Percentiles rank a stretch among this genome's conserved stretches.
Evolutionary conservation across 2,113 vertebrate genomes (phyloP).

Genomic region (Oryzias curvinotus): DNA sequence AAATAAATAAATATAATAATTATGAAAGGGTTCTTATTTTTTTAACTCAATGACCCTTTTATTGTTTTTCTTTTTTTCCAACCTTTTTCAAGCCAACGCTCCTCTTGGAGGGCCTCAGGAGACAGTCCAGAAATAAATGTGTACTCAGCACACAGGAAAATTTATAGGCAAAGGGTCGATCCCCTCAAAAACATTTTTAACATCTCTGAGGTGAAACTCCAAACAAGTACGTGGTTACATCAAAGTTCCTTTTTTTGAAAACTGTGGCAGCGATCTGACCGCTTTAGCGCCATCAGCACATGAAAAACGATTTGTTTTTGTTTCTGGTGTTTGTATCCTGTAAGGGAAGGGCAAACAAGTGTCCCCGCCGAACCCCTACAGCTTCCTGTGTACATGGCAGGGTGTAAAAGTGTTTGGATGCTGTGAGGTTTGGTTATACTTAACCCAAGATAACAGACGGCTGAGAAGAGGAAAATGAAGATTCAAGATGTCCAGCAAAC

Average conservation of each 20-base stretch:
- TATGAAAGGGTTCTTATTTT: too few species aligned
- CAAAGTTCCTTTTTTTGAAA: not conserved
- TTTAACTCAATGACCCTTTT: too few species aligned
- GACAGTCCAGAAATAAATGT: slow-evolving; percentile 37
- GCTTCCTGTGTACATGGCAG: slow-evolving; percentile 39
- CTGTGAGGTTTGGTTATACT: slow-evolving; percentile 17
- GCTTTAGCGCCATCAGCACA: slow-evolving; percentile 1
- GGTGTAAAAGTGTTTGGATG: slow-evolving; percentile 34
- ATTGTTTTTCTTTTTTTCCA: too few species aligned
- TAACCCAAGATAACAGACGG: not conserved
- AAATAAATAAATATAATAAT: too few species aligned
- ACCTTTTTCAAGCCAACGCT: not conserved
- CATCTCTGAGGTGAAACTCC: slow-evolving; percentile 7
- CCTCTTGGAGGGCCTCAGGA: slow-evolving; percentile 17
- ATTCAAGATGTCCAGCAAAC: not conserved
- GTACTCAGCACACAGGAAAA: slow-evolving; percentile 3
- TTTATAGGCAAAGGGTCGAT: slow-evolving; percentile 31
- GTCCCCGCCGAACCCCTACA: slow-evolving; percentile 13
- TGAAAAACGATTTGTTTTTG: not conserved
- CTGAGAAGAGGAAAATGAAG: not conserved
- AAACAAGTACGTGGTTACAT: slow-evolving; percentile 4
- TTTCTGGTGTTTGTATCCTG: not conserved
- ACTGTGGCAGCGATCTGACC: not conserved
- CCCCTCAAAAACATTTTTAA: slow-evolving; percentile 5
- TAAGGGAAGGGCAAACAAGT: not conserved